Base-by-base conservation (phyloP, 2,888 invertebrate species). In the Drosophila merina region DNA sequence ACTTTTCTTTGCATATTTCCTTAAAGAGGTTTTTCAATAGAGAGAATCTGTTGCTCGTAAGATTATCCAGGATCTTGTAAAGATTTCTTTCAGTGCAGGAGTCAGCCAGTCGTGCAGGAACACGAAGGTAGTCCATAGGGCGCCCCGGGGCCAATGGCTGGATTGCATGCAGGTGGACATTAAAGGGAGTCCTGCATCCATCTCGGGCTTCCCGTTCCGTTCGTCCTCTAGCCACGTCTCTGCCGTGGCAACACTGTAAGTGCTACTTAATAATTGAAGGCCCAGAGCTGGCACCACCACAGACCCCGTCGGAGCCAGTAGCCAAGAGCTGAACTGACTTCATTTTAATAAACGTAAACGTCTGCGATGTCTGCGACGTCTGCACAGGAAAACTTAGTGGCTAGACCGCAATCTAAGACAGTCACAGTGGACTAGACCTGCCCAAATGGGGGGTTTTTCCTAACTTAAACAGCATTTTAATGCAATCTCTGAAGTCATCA, bases 121-220 rank as follows among this genome's bases (percentile, higher is more conserved):
- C 77, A 67, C 31, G 45, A 31, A 58, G 77, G 77, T 26, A 57
- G 70, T 57, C 33, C 26, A 68, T 31, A 42, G 48, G 58, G 28
- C 50, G 55, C 72, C 69, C 67, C 52, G 63, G 60, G 87, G 80
- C 84, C 48, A 86, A 80, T 80, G 87, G 70, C 77, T 59, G 54
- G 42, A 66, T 80, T 84, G 87, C 80, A 80, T 80, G 80, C 80
- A 71, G 77, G 70, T 63, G 69, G 62, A 85, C 72, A 36, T 56
- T 85, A 79, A 85, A 78, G 69, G 69, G 72, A 68, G 76, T 67
- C 63, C 26, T 60, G 54, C 54, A 51, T 59, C 63, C 50, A 56
- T 26, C 45, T 10, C 48, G 9, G 33, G 7, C 10, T 8, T 25
- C 31, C 52, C 50, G 30, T 25, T 48, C 36, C 26, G 31, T 31